Percentiles rank a stretch among this genome's conserved stretches.
These are phyloP conservation scores for Erebia ligea DNA, from an alignment of 2,888 invertebrate species.

Conservation along the genomic window DNA sequence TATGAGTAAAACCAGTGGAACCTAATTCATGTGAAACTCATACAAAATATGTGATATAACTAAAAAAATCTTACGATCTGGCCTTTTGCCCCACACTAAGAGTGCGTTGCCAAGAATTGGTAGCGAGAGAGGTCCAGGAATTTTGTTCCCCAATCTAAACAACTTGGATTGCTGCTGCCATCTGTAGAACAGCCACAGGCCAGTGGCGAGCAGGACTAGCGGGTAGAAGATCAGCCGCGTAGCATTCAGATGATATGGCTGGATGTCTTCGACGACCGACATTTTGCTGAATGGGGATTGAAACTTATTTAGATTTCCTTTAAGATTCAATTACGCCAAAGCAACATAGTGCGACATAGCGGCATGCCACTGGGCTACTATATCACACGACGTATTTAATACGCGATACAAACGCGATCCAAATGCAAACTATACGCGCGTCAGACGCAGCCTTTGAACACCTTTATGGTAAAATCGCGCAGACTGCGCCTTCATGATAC, in stretches of 20 bases:
- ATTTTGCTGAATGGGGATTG: conserved; percentile 47
- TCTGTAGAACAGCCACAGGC: conserved; percentile 65
- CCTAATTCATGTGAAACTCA: too few relatives aligned
- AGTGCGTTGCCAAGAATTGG: conserved; percentile 89
- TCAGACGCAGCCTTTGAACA: too few relatives aligned
- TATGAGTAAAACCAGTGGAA: too few relatives aligned
- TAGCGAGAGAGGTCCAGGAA: conserved; percentile 86
- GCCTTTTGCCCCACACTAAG: conserved; percentile 84
- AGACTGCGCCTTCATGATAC: too few relatives aligned
- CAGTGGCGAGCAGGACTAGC: conserved; percentile 57
- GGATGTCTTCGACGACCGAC: conserved; percentile 48
- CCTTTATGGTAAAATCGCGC: too few relatives aligned
- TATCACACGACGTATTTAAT: too few relatives aligned
- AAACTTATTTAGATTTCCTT: background rate
- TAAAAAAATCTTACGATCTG: conserved; percentile 77
- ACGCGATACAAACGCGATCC: too few relatives aligned
- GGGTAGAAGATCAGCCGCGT: conserved; percentile 59
- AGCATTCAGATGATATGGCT: conserved; percentile 39
- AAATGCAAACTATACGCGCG: too few relatives aligned
- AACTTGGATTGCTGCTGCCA: conserved; percentile 79
- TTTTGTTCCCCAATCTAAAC: conserved; percentile 84
- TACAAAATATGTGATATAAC: background rate
- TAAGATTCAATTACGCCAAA: too few relatives aligned
- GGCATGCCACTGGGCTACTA: too few relatives aligned
- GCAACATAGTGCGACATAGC: too few relatives aligned